Percentiles rank a stretch among this genome's conserved stretches.
Evolutionary conservation across 2,888 invertebrate species (phyloP).

Genomic region (Endomychus coccineus): DNA sequence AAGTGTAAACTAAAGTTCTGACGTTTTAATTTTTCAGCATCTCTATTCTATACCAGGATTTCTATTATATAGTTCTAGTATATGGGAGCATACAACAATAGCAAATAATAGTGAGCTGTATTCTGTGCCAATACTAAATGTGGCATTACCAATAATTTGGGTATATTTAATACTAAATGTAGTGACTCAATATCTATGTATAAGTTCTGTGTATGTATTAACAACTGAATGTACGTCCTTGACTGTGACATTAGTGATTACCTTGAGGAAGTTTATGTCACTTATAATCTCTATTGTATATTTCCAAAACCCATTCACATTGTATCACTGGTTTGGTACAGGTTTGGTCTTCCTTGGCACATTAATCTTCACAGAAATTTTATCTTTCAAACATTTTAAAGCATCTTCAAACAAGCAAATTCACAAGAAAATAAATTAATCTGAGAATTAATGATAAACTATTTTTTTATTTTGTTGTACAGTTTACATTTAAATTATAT

Average conservation of each 20-base stretch:
- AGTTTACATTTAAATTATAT: no score
- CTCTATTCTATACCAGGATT: constrained; percentile 86
- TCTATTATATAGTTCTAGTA: constrained; percentile 67
- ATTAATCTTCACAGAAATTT: constrained; percentile 75
- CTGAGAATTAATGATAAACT: no score
- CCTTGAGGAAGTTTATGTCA: constrained; percentile 90
- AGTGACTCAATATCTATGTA: constrained; percentile 87
- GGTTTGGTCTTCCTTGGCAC: constrained; percentile 87
- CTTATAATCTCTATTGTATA: constrained; percentile 91
- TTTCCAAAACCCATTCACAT: constrained; percentile 90
- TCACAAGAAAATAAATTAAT: no score
- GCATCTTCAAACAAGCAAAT: no score
- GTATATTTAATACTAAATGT: constrained; percentile 74
- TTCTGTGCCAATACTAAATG: constrained; percentile 52
- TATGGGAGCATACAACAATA: constrained; percentile 66
- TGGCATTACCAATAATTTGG: constrained; percentile 66
- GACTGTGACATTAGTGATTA: constrained; percentile 92
- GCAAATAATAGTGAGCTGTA: constrained; percentile 59
- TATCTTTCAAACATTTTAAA: constrained; percentile 5
- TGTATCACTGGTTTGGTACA: constrained; percentile 87
- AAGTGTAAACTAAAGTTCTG: no score
- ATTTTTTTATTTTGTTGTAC: no score
- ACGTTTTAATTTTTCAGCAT: no score
- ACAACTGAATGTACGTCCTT: constrained; percentile 92
- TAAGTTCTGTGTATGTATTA: constrained; percentile 87